Conservation (phyloP, 2,797 vertebrate genomes). For the Valencia hispanica region DNA sequence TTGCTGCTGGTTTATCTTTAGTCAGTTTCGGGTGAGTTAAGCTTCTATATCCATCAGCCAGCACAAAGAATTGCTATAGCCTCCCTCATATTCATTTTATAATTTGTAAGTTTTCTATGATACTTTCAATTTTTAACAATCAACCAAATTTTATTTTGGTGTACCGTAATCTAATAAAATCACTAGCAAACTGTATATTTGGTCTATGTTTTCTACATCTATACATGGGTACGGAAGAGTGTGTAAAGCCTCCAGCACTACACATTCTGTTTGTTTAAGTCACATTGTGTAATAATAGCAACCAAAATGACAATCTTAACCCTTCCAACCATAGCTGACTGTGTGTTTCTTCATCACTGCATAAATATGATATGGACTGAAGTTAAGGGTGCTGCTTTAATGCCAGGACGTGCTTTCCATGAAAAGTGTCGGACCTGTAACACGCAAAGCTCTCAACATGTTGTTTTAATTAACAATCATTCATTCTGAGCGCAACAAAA, state of each 20-base stretch:
- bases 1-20: not conserved
- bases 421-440: slow-evolving; percentile 26
- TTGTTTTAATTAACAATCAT: slow-evolving; percentile 63
- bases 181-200: not conserved
- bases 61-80: not conserved
- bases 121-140: not conserved
- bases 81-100: not conserved
- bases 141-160: not conserved
- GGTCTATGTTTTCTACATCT: not conserved
- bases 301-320: slow-evolving; percentile 11
- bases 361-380: slow-evolving; percentile 44
- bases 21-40: not conserved
- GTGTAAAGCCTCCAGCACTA: not conserved
- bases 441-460: slow-evolving; percentile 26
- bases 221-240: not conserved
- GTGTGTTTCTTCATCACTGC: slow-evolving; percentile 34
- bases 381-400: slow-evolving; percentile 11
- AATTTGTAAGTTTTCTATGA: not conserved
- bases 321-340: not conserved
- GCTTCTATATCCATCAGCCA: not conserved
- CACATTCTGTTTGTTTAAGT: not conserved
- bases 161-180: not conserved
- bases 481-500: slow-evolving; percentile 43
- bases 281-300: slow-evolving; percentile 5
- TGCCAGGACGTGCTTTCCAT: slow-evolving; percentile 12